Evolutionary conservation across 2,113 vertebrate species (phyloP).

Genomic region (Periophthalmodon schlosseri): DNA sequence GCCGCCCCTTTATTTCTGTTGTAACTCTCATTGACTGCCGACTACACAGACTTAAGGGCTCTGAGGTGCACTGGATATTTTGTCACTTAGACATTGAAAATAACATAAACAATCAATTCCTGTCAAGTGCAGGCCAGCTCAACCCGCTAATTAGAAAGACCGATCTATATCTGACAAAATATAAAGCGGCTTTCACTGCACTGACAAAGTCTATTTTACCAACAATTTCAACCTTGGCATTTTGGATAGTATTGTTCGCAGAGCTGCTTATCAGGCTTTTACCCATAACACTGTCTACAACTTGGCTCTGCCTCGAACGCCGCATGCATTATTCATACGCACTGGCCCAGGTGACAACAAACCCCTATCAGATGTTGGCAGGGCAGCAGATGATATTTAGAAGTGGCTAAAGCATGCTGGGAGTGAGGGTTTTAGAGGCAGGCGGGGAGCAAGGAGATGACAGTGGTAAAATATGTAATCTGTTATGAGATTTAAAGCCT

Average conservation of each 20-base stretch:
- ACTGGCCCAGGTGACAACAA: constrained; percentile 71
- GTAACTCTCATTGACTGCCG: constrained; percentile 21
- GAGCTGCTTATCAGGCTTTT: constrained; percentile 62
- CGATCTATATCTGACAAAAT: constrained; percentile 49
- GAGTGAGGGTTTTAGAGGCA: constrained; percentile 23
- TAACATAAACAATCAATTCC: constrained; percentile 54
- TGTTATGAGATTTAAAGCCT: constrained; percentile 8
- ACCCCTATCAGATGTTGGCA: constrained; percentile 57
- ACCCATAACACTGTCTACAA: constrained; percentile 54
- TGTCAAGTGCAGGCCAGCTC: constrained; percentile 27
- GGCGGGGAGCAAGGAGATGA: constrained; percentile 12
- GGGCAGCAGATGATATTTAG: constrained; percentile 62
- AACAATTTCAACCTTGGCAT: constrained; percentile 47
- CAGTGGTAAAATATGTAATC: constrained; percentile 30
- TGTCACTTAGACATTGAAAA: constrained; percentile 60
- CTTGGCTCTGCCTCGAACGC: constrained; percentile 42
- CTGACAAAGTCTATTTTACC: constrained; percentile 40
- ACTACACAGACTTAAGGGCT: constrained; percentile 23
- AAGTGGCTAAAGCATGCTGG: constrained; percentile 22
- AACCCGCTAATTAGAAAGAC: constrained; percentile 51
- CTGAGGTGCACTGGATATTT: constrained; percentile 46
- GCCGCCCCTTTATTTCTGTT: constrained; percentile 19
- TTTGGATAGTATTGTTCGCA: constrained; percentile 46
- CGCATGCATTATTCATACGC: constrained; percentile 70
- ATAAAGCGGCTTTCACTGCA: constrained; percentile 51